phyloP scores from a whole-genome alignment of 1,140 invertebrate species.

The Hyphantria cunea region DNA sequence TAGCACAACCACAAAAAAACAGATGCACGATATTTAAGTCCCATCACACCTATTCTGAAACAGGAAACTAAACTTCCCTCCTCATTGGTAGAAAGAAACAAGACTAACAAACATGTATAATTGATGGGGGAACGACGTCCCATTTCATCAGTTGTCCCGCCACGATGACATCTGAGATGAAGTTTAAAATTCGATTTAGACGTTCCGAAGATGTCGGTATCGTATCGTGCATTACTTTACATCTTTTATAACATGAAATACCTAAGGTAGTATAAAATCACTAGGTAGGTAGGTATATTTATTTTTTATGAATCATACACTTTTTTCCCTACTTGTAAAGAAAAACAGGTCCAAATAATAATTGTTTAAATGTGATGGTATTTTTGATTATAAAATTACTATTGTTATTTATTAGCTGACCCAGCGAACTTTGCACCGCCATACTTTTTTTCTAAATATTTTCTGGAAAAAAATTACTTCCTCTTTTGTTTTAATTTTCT shows the following conservation, averaged over 20 bases:
- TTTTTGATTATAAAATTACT: too few relatives aligned
- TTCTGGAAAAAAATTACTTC: too few relatives aligned
- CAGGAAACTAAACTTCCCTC: conserved; percentile 57
- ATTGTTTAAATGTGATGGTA: too few relatives aligned
- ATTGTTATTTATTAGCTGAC: too few relatives aligned
- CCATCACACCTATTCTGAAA: conserved; percentile 52
- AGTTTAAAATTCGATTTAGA: conserved; percentile 36
- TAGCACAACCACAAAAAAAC: conserved; percentile 17
- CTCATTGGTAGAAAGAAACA: conserved; percentile 53
- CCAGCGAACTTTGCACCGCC: too few relatives aligned
- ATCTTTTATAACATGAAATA: background rate
- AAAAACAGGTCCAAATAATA: too few relatives aligned
- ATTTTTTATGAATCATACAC: too few relatives aligned
- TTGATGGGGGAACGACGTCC: conserved; percentile 70
- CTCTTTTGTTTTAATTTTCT: too few relatives aligned
- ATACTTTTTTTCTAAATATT: too few relatives aligned
- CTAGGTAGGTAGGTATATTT: too few relatives aligned
- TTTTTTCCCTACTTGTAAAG: too few relatives aligned
- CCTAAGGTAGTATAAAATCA: too few relatives aligned
- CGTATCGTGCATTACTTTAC: background rate
- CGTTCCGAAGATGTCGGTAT: conserved; percentile 18
- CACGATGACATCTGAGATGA: conserved; percentile 67
- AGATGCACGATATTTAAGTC: conserved; percentile 54
- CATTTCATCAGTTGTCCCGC: conserved; percentile 68
- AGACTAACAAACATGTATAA: conserved; percentile 53